A percentile compares a stretch with the other conserved stretches of the same genome.
These are phyloP conservation scores for Danaus melanippus DNA, from an alignment of 1,140 invertebrate species.

Conservation along the genomic window DNA sequence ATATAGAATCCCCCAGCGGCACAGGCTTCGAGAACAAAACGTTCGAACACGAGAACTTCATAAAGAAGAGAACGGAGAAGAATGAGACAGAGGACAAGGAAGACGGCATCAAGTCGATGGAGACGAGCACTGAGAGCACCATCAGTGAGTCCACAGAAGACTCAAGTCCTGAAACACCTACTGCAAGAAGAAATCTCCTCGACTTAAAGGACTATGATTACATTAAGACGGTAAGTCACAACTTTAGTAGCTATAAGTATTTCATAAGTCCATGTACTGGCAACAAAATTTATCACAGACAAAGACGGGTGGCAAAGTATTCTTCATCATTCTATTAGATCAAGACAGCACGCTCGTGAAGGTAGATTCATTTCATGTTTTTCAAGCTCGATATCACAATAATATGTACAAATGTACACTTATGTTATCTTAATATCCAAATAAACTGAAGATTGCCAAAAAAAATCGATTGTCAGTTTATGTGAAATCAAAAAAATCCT, in stretches of 20 bases:
- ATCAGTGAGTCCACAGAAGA: slow-evolving; percentile 57
- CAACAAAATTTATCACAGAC: slow-evolving; percentile 11
- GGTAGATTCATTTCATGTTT: no score
- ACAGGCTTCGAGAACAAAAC: slow-evolving; percentile 71
- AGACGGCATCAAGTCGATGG: slow-evolving; percentile 55
- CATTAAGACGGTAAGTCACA: slow-evolving; percentile 55
- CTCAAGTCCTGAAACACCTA: slow-evolving; percentile 55
- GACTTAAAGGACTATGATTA: slow-evolving; percentile 54
- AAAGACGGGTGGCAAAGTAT: no score
- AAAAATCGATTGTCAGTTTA: no score
- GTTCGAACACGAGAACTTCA: slow-evolving; percentile 67
- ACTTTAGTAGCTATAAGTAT: slow-evolving; percentile 3
- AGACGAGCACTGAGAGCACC: slow-evolving; percentile 61
- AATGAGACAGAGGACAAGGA: slow-evolving; percentile 34
- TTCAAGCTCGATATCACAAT: no score
- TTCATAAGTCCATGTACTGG: slow-evolving; percentile 11
- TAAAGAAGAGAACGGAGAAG: slow-evolving; percentile 59
- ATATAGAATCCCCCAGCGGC: slow-evolving; percentile 57
- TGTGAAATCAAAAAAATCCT: no score
- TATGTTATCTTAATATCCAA: no score
- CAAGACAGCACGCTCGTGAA: no score
- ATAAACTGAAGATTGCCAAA: no score
- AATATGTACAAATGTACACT: no score
- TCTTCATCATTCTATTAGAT: no score
- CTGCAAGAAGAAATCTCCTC: slow-evolving; percentile 43